Evolutionary conservation across 2,797 vertebrate genomes (phyloP).

Genomic region (Sorex maritimensis): DNA sequence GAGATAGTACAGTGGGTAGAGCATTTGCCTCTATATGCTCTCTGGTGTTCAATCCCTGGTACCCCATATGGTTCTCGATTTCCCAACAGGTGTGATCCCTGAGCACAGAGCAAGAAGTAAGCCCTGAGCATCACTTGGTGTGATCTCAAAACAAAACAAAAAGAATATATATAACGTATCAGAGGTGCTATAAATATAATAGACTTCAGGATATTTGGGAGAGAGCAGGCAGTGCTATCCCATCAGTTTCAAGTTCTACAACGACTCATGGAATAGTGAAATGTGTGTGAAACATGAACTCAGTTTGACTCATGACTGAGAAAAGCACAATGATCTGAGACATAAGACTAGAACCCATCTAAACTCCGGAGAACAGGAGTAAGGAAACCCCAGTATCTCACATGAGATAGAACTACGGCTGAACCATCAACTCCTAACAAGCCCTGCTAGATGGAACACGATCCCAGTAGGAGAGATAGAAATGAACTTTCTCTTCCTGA

Average conservation of each 20-base stretch:
- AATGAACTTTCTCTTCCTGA: accelerated
- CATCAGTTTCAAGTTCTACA: neutral
- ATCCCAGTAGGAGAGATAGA: neutral
- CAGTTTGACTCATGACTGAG: neutral
- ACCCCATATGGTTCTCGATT: no score
- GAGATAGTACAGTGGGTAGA: no score
- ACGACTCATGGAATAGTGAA: neutral
- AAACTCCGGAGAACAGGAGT: neutral
- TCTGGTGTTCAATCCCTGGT: no score
- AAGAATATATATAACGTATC: neutral
- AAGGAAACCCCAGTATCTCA: neutral
- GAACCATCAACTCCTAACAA: neutral
- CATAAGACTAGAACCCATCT: accelerated
- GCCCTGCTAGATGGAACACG: neutral
- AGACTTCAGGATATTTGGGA: neutral
- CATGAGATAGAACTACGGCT: neutral
- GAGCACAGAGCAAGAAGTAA: no score
- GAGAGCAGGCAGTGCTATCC: neutral
- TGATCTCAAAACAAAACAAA: no score
- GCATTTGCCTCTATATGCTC: no score
- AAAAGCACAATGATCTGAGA: neutral
- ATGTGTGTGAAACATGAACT: neutral
- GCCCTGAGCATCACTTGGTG: no score
- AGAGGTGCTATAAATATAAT: neutral
- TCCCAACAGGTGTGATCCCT: no score